Evolutionary conservation across 2,113 vertebrate species (phyloP).

Genomic region (Ardeotis arabs): DNA sequence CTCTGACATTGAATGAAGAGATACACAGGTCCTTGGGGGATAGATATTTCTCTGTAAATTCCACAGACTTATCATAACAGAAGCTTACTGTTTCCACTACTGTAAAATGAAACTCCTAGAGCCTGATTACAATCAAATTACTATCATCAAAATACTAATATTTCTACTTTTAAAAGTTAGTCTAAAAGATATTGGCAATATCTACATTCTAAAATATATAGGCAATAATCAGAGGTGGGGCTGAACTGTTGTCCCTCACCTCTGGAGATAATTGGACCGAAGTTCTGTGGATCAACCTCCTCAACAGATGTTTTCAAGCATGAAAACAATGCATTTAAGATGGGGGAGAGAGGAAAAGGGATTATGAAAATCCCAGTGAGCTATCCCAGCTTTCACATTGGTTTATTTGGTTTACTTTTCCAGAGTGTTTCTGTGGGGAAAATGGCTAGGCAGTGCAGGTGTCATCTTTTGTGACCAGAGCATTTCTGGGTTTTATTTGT

Average conservation of each 20-base stretch:
- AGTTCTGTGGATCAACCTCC: background rate
- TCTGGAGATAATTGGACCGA: background rate
- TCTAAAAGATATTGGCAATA: background rate
- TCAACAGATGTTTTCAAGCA: background rate
- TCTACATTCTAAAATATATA: background rate
- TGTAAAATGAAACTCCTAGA: background rate
- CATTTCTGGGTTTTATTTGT: background rate
- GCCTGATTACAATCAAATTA: background rate
- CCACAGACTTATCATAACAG: background rate
- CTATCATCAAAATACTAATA: background rate
- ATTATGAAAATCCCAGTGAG: conserved; percentile 1
- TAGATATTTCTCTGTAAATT: background rate
- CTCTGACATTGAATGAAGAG: background rate
- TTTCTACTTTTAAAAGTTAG: background rate
- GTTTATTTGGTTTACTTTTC: conserved; percentile 16
- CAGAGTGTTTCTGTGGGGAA: background rate
- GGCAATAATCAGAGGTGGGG: background rate
- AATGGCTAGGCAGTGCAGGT: background rate
- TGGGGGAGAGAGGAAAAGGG: background rate
- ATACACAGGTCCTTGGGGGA: background rate
- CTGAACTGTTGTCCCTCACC: background rate
- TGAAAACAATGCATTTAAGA: background rate
- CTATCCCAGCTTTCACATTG: background rate
- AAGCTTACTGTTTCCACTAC: background rate
- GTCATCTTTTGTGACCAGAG: background rate